Evolutionary conservation across 37 sponge, comb jelly and placozoan genomes (phyloP).

Genomic region (Spongilla lacustris): DNA sequence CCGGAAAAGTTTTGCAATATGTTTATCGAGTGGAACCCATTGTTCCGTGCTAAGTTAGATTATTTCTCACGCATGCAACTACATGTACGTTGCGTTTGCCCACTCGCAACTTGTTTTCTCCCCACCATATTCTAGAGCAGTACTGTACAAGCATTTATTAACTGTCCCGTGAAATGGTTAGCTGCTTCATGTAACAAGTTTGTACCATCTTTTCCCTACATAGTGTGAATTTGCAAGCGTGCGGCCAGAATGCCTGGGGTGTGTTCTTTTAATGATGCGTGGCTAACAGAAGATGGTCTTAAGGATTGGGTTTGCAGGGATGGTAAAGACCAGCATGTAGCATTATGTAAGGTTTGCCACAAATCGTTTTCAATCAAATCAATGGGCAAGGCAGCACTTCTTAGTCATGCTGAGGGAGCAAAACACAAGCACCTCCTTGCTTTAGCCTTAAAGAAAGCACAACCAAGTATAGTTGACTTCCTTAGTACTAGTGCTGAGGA

Average conservation of each 20-base stretch:
- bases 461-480: background rate
- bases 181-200: no score
- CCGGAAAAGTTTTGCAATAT: background rate
- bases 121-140: no score
- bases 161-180: no score
- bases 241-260: no score
- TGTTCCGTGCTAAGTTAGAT: background rate
- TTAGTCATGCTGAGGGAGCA: constrained; percentile 1
- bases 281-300: no score
- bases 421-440: background rate
- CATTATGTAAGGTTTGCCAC: background rate
- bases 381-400: background rate
- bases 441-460: background rate
- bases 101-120: background rate
- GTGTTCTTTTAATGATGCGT: no score
- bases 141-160: no score
- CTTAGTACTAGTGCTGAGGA: background rate
- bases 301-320: no score
- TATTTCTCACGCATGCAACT: background rate
- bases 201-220: no score
- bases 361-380: background rate
- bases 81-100: background rate
- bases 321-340: no score
- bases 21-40: background rate
- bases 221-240: no score